A percentile compares a stretch with the other conserved stretches of the same genome.
Conservation (phyloP, 1,140 invertebrate genomes). For the Cyrtorhinus lividipennis region DNA sequence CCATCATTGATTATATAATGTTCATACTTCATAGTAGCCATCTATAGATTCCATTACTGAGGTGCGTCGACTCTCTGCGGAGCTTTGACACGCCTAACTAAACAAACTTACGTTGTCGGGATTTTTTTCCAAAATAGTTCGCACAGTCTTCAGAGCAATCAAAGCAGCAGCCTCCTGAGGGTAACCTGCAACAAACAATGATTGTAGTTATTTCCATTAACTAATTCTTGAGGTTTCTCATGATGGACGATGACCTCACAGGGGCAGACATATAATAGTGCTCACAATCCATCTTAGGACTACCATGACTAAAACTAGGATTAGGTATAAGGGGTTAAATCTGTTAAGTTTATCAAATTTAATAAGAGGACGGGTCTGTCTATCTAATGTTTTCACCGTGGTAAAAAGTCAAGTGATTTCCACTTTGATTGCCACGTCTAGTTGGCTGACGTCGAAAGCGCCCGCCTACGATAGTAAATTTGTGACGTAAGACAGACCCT, state of each 20-base stretch:
- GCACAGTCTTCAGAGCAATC: constrained; percentile 50
- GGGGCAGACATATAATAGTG: not conserved
- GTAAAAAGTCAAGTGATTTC: too few relatives aligned
- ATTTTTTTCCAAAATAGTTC: constrained; percentile 50
- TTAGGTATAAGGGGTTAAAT: not conserved
- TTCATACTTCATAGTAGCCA: not conserved
- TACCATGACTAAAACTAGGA: not conserved
- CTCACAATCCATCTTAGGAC: not conserved
- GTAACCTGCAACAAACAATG: constrained; percentile 38
- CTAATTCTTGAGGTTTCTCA: not conserved
- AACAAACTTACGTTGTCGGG: constrained; percentile 32
- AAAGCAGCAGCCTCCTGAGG: constrained; percentile 57
- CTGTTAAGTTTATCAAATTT: not conserved
- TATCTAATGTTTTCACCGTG: too few relatives aligned
- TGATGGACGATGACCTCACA: too few relatives aligned
- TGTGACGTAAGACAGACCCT: not conserved
- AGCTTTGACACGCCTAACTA: not conserved
- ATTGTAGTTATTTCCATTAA: constrained; percentile 10
- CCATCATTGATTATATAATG: not conserved
- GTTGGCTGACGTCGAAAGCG: too few relatives aligned
- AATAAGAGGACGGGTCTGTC: not conserved
- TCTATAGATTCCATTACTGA: not conserved
- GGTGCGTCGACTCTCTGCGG: not conserved
- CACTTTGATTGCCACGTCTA: too few relatives aligned
- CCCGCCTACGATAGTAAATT: too few relatives aligned